Conservation (phyloP, 2,888 invertebrate genomes). For the Nomada fabriciana region DNA sequence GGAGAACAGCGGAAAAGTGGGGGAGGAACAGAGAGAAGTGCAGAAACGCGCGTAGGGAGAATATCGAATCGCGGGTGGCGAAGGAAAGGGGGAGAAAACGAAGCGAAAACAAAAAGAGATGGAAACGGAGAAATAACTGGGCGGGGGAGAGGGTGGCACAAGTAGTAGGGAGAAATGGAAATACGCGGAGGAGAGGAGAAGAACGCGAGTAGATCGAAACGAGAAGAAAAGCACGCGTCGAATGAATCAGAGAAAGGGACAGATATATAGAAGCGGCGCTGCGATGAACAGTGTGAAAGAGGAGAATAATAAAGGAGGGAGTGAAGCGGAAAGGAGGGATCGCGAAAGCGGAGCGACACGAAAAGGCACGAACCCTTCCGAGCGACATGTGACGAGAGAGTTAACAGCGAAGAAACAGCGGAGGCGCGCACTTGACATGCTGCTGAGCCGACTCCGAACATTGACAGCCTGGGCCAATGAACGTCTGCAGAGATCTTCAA, state of each 20-base stretch:
- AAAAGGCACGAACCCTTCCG: slow-evolving; percentile 76
- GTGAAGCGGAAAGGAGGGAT: slow-evolving; percentile 18
- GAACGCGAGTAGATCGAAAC: slow-evolving; percentile 37
- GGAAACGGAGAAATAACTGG: slow-evolving; percentile 18
- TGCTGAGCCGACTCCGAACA: slow-evolving; percentile 41
- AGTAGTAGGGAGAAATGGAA: slow-evolving; percentile 14
- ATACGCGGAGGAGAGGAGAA: slow-evolving; percentile 48
- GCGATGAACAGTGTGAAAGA: slow-evolving; percentile 8
- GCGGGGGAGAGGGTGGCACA: not conserved
- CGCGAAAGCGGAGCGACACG: slow-evolving; percentile 56
- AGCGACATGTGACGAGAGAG: slow-evolving; percentile 66
- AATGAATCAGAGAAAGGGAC: slow-evolving; percentile 50
- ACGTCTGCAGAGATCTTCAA: not conserved
- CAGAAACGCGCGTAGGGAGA: slow-evolving; percentile 17
- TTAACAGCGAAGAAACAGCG: slow-evolving; percentile 61
- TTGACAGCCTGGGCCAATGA: slow-evolving; percentile 29
- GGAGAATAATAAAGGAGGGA: slow-evolving; percentile 14
- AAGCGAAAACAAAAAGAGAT: slow-evolving; percentile 49
- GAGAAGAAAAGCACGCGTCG: slow-evolving; percentile 46
- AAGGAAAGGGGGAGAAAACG: slow-evolving; percentile 8
- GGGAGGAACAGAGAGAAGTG: slow-evolving; percentile 18
- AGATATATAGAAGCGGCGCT: slow-evolving; percentile 55
- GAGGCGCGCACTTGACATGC: slow-evolving; percentile 73
- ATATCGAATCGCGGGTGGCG: not conserved
- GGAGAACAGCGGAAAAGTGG: slow-evolving; percentile 6